Conservation (phyloP, 1,140 invertebrate genomes). For the honey bee (Apis mellifera) region DNA sequence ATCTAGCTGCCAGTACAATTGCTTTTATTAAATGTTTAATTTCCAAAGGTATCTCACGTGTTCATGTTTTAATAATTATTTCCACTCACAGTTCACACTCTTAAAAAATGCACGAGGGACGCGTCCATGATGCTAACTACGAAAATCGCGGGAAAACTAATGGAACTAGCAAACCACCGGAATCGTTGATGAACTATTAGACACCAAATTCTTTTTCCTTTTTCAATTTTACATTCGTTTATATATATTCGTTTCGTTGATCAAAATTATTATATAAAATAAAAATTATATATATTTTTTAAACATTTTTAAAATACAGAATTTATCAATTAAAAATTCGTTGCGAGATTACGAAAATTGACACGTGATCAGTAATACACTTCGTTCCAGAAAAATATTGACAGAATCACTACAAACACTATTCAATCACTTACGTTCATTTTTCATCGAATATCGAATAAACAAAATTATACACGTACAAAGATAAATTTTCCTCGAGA, state of each 20-base stretch:
- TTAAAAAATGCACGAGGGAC: not conserved
- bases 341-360: not conserved
- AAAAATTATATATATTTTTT: too few species aligned
- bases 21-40: not conserved
- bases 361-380: not conserved
- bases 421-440: not conserved
- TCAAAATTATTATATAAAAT: not conserved
- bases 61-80: not conserved
- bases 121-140: too few species aligned
- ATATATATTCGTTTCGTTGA: not conserved
- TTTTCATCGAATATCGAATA: not conserved
- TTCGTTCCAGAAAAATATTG: not conserved
- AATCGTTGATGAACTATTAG: not conserved
- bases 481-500: not conserved
- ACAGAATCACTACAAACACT: not conserved
- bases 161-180: not conserved
- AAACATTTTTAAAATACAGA: not conserved
- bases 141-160: conserved; percentile 32
- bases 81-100: not conserved
- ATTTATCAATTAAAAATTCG: not conserved
- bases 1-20: not conserved
- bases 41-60: not conserved
- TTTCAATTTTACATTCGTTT: not conserved
- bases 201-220: not conserved
- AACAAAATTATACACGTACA: not conserved